phyloP scores from a whole-genome alignment of 2,113 vertebrate species.

The Bothrops jararaca region DNA sequence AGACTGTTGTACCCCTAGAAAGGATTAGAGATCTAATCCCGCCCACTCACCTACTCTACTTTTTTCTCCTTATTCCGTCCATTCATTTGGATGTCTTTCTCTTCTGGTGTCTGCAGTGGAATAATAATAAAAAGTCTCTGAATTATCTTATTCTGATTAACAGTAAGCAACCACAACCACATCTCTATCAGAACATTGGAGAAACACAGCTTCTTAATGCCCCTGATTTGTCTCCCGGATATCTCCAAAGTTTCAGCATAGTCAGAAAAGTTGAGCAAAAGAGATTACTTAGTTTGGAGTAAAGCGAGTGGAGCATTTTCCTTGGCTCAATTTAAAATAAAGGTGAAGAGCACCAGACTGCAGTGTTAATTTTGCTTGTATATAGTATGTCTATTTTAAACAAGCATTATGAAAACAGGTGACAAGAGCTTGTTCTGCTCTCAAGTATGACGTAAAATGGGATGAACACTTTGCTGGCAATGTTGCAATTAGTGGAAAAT shows the following conservation, averaged over 20 bases:
- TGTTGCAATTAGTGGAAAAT: neutral
- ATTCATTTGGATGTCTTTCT: neutral
- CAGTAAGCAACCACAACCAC: neutral
- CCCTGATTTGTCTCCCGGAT: neutral
- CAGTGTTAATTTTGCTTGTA: neutral
- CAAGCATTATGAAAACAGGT: neutral
- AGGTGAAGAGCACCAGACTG: neutral
- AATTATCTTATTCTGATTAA: neutral
- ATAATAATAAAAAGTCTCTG: neutral
- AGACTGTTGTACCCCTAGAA: neutral
- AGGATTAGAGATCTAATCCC: no score
- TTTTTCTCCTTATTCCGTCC: neutral
- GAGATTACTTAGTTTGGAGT: neutral
- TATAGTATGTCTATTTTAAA: neutral
- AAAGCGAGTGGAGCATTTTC: neutral
- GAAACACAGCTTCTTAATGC: neutral
- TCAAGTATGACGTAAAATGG: neutral
- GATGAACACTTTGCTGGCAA: neutral
- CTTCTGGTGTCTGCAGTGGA: neutral
- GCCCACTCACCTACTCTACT: neutral
- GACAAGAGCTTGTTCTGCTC: neutral
- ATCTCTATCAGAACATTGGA: neutral
- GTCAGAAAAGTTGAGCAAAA: neutral
- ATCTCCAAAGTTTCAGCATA: neutral
- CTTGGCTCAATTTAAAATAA: neutral